A percentile compares a stretch with the other conserved stretches of the same genome.
These are phyloP conservation scores for Limonius californicus DNA, from an alignment of 1,140 invertebrate species.

Conservation along the genomic window DNA sequence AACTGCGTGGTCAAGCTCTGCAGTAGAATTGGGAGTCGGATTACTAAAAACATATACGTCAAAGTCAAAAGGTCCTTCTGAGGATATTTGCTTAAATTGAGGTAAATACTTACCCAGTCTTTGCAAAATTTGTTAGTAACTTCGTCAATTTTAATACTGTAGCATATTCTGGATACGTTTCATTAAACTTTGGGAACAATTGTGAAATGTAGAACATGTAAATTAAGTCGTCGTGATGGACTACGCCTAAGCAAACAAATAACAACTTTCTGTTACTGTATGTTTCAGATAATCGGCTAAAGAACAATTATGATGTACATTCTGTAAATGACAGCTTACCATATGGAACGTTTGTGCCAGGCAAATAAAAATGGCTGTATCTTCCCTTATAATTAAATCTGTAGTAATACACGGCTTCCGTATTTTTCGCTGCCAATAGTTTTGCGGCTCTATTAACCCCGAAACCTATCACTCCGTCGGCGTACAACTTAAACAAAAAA, in stretches of 20 bases:
- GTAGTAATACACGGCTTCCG: conserved; percentile 11
- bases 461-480: conserved; percentile 1
- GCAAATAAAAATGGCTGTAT: conserved; percentile 8
- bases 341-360: not conserved
- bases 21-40: conserved; percentile 41
- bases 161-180: conserved; percentile 46
- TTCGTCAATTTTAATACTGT: conserved; percentile 49
- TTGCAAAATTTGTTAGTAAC: conserved; percentile 49
- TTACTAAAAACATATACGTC: conserved; percentile 38
- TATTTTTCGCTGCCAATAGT: conserved; percentile 5
- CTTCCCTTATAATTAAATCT: conserved; percentile 14
- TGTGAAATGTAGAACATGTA: conserved; percentile 12
- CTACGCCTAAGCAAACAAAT: not conserved
- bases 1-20: conserved; percentile 44
- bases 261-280: not conserved
- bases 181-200: conserved; percentile 46
- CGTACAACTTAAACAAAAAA: conserved; percentile 4
- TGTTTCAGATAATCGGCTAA: not conserved
- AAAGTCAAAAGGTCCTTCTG: not conserved
- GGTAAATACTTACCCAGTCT: conserved; percentile 44
- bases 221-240: conserved; percentile 11
- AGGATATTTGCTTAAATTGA: not conserved
- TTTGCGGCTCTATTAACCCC: conserved; percentile 13
- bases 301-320: not conserved
- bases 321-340: too few species aligned